A percentile compares a stretch with the other conserved stretches of the same genome.
These are phyloP conservation scores for Crotalus horridus DNA, from an alignment of 2,113 vertebrate genomes.

Conservation along the genomic window DNA sequence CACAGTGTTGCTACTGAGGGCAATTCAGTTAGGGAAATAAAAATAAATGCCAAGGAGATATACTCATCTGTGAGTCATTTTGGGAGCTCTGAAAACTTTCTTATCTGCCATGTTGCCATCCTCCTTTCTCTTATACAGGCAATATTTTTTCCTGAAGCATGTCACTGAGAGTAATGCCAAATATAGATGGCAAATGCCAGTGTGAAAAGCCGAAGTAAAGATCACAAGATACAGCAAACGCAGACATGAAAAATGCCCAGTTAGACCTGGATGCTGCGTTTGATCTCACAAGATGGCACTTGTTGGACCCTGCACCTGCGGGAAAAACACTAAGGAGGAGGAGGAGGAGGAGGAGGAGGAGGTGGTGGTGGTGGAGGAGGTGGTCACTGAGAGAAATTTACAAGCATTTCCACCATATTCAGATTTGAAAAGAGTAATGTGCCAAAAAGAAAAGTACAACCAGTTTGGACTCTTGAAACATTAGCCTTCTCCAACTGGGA, in stretches of 20 bases:
- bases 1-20: neutral
- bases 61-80: neutral
- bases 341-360: too few species aligned
- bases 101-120: neutral
- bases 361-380: too few species aligned
- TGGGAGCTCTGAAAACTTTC: neutral
- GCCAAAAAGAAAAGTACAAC: neutral
- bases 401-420: neutral
- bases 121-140: neutral
- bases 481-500: too few species aligned
- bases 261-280: too few species aligned
- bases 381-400: neutral
- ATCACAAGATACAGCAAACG: too few species aligned
- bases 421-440: neutral
- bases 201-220: too few species aligned
- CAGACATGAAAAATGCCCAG: too few species aligned
- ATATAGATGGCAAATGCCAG: too few species aligned
- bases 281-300: too few species aligned
- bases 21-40: neutral
- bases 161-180: neutral
- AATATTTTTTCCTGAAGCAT: neutral
- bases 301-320: too few species aligned
- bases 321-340: too few species aligned
- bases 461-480: neutral
- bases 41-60: neutral